Evolutionary conservation across 2,888 invertebrate genomes (phyloP).

Genomic region (Plebejus argus): DNA sequence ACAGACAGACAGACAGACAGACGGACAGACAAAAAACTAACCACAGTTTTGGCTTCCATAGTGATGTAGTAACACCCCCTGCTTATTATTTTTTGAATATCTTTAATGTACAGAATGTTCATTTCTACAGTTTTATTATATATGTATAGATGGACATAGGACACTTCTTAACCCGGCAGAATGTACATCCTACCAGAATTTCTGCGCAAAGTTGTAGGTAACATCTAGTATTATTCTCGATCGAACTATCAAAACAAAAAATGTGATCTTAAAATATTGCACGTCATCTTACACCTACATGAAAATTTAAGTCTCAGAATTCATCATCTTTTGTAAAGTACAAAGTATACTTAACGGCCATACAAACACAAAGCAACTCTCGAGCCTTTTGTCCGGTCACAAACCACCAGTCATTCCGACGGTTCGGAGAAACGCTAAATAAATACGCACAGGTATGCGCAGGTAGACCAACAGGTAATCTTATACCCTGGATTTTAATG

Average conservation of each 20-base stretch:
- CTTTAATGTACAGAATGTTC: too few species aligned
- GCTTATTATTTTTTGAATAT: too few species aligned
- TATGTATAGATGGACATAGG: too few species aligned
- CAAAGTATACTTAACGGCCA: conserved; percentile 32
- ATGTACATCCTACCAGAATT: too few species aligned
- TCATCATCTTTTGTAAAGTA: conserved; percentile 37
- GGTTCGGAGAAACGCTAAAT: conserved; percentile 37
- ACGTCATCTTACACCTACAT: conserved; percentile 34
- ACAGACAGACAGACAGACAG: too few species aligned
- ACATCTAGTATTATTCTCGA: neutral
- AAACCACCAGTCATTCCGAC: conserved; percentile 40
- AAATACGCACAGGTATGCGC: conserved; percentile 38
- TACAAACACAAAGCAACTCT: conserved; percentile 28
- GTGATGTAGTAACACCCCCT: too few species aligned
- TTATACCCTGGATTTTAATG: conserved; percentile 1
- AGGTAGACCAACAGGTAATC: conserved; percentile 39
- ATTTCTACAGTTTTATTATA: too few species aligned
- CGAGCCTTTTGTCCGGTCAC: conserved; percentile 35
- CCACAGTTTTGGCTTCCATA: too few species aligned
- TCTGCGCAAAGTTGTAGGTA: too few species aligned
- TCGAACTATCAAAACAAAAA: neutral
- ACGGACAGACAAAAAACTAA: too few species aligned
- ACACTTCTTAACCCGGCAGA: too few species aligned
- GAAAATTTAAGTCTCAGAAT: conserved; percentile 36
- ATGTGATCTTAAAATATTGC: conserved; percentile 5